Conservation (phyloP, 2,888 invertebrate genomes). For the Iselma pallidipennis region DNA sequence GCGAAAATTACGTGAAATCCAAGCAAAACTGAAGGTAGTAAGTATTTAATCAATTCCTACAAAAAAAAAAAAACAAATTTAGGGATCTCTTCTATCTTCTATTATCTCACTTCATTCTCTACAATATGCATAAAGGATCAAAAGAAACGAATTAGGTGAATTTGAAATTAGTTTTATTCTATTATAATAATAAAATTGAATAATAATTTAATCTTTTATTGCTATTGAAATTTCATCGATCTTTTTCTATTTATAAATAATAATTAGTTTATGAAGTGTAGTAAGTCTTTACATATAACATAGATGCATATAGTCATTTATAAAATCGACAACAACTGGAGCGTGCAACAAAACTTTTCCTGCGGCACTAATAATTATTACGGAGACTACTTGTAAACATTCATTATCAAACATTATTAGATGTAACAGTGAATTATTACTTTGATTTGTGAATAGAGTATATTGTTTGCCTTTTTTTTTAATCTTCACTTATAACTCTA, state of each 20-base stretch:
- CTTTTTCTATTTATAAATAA: neutral
- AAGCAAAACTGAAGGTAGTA: conserved; percentile 97
- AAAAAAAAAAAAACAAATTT: too few relatives aligned
- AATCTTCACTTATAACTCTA: neutral
- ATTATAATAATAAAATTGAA: too few relatives aligned
- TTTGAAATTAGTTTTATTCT: too few relatives aligned
- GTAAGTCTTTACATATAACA: neutral
- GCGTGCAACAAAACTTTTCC: conserved; percentile 19
- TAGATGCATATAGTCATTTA: conserved; percentile 11
- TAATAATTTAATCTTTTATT: too few relatives aligned
- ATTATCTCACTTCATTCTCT: too few relatives aligned
- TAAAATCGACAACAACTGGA: conserved; percentile 19
- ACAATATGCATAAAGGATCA: too few relatives aligned
- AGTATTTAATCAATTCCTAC: conserved; percentile 56
- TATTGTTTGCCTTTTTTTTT: conserved; percentile 3
- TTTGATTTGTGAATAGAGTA: conserved; percentile 5
- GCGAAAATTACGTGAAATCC: conserved; percentile 97
- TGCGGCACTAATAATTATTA: conserved; percentile 12
- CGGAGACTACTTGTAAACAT: conserved; percentile 14
- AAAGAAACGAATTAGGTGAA: too few relatives aligned
- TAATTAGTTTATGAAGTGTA: neutral
- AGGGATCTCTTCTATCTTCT: too few relatives aligned
- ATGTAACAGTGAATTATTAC: conserved; percentile 11
- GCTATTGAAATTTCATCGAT: neutral
- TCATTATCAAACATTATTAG: conserved; percentile 8